These are phyloP conservation scores for Nothocercus julius DNA, from an alignment of 2,113 vertebrate species.

Conservation along the genomic window DNA sequence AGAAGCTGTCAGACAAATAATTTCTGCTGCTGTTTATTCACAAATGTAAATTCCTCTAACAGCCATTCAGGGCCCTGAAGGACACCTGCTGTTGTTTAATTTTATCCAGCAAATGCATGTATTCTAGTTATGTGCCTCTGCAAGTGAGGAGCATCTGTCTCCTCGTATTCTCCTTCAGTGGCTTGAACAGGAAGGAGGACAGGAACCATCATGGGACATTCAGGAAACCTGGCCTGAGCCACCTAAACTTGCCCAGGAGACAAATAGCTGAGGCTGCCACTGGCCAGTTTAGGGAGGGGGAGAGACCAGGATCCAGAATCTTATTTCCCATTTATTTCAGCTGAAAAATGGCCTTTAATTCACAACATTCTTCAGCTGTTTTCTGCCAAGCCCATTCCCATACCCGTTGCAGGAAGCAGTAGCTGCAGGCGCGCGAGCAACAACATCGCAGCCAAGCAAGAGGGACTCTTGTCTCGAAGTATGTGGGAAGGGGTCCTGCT, in stretches of 20 bases:
- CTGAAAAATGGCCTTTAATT: neutral
- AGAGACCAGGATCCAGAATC: neutral
- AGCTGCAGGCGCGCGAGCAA: neutral
- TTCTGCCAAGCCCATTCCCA: neutral
- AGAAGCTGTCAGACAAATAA: constrained; percentile 48
- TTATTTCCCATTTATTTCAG: neutral
- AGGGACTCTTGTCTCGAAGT: neutral
- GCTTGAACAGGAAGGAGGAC: neutral
- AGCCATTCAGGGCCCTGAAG: constrained; percentile 3
- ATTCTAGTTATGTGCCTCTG: neutral
- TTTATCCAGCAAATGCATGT: constrained; percentile 27
- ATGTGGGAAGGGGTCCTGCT: neutral
- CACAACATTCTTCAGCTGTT: accelerated
- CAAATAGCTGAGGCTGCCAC: accelerated
- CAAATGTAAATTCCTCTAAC: constrained; percentile 38
- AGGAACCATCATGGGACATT: neutral
- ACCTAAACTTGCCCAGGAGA: neutral
- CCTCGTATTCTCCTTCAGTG: neutral
- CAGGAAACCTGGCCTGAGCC: neutral
- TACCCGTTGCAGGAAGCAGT: too few relatives aligned
- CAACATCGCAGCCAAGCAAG: accelerated
- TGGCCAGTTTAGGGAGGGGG: neutral
- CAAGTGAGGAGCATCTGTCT: neutral
- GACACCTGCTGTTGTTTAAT: constrained; percentile 58
- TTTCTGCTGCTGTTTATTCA: constrained; percentile 53